Percentiles rank a stretch among this genome's conserved stretches.
phyloP scores from a whole-genome alignment of 2,113 vertebrate genomes.

The Cinclus cinclus region DNA sequence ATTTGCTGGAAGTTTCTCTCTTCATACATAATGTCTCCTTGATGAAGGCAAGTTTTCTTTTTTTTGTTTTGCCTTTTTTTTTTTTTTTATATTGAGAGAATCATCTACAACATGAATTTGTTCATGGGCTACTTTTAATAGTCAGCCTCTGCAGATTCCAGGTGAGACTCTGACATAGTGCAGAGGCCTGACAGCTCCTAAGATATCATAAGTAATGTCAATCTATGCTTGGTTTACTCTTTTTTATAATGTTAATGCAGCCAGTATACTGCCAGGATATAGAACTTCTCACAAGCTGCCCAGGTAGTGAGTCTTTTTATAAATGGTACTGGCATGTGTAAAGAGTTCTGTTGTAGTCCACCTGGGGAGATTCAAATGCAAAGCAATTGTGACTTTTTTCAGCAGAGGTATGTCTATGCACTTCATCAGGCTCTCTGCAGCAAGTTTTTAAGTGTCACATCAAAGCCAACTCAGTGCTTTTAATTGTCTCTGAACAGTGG shows the following conservation, averaged over 20 bases:
- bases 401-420: background rate
- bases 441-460: background rate
- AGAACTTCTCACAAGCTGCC: background rate
- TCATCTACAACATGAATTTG: background rate
- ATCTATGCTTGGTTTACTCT: background rate
- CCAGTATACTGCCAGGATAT: background rate
- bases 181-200: background rate
- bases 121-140: background rate
- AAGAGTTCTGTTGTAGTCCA: background rate
- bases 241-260: background rate
- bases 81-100: background rate
- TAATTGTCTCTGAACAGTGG: background rate
- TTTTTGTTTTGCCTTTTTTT: background rate
- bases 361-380: background rate
- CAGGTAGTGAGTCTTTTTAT: background rate
- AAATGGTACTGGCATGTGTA: background rate
- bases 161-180: background rate
- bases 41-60: background rate
- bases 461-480: background rate
- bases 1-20: background rate
- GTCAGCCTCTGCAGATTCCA: background rate
- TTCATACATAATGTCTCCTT: background rate
- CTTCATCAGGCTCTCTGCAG: background rate
- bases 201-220: background rate
- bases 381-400: background rate